These are phyloP conservation scores for Pristiophorus japonicus DNA, from an alignment of 2,113 vertebrate genomes.

Conservation along the genomic window DNA sequence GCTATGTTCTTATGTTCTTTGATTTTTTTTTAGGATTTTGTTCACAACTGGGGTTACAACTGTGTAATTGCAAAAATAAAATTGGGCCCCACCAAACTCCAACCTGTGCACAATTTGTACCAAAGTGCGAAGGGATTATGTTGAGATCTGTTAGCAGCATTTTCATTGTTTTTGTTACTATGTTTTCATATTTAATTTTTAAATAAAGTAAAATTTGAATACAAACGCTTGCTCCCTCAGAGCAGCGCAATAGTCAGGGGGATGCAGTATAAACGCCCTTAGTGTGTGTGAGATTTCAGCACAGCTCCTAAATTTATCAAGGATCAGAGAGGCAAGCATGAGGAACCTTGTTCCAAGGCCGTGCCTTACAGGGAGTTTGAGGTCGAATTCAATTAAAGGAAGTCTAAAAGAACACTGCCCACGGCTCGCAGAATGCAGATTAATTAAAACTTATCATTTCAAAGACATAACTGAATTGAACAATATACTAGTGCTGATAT, in stretches of 20 bases:
- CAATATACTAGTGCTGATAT: not conserved
- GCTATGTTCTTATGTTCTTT: no score
- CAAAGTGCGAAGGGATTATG: not conserved
- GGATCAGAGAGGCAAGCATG: not conserved
- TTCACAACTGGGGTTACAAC: not conserved
- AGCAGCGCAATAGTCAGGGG: not conserved
- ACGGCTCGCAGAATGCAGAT: not conserved
- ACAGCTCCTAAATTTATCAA: not conserved
- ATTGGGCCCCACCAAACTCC: not conserved
- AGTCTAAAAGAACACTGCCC: not conserved
- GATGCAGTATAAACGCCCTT: not conserved
- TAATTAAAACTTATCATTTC: not conserved
- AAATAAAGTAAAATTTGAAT: not conserved
- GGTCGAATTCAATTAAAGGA: constrained; percentile 7
- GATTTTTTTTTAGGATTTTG: not conserved
- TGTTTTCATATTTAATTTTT: not conserved
- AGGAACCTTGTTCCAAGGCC: not conserved
- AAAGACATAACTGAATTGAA: not conserved
- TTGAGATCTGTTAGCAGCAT: not conserved
- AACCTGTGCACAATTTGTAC: not conserved
- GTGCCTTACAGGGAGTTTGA: not conserved
- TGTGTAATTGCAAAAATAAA: not conserved
- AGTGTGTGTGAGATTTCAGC: not conserved
- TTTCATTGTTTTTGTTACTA: not conserved
- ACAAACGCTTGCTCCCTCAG: not conserved